Evolutionary conservation across 2,113 vertebrate species (phyloP), one percentile per base, ranked within the genome.

Genomic region (Platysternon megacephalum): DNA sequence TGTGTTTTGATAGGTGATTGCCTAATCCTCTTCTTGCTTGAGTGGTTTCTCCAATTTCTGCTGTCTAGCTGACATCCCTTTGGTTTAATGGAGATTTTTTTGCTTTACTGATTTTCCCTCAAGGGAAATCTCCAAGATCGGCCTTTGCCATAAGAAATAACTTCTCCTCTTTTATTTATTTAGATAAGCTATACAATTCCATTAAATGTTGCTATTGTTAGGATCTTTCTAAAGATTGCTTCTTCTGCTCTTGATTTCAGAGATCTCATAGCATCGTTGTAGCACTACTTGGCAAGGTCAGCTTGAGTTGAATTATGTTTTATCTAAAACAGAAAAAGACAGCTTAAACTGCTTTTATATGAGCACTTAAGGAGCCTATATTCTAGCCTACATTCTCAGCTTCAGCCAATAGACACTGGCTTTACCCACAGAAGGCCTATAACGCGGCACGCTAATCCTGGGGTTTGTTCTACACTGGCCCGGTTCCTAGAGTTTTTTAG

Each of bases 11-110:
- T 97, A 97, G 94, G 85, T 93, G 95, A 94, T 93, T 93, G 91
- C 87, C 95, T 97, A 98, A 97, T 97, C 95, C 96, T 91, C 93
- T 96, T 97, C 94, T 90, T 98, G 95, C 97, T 97, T 97, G 97
- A 98, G 91, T 96, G 89, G 92, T 95, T 95, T 97, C 95, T 97
- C 91, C 97, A 97, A 98, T 98, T 98, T 96, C 95, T 97, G 76
- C 90, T 0, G 6, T 65, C 91, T 89, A 97, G 78, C 84, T 95
- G 97, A 96, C 96, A 91, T 96, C 97, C 86, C 97, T 93, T 96
- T 87, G 91, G 97, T 74, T 96, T 96, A 97, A 96, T 86, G 90
- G 91, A 82, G 56, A 94, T n/a, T 16, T 42, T 93, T 97, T 95
- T 95, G 83, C 93, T 94, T 86, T 95, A 90, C 85, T 93, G 97